Evolutionary conservation across 2,888 invertebrate species (phyloP), one percentile per base, ranked within the genome.

Genomic region (Limnephilus auricula): DNA sequence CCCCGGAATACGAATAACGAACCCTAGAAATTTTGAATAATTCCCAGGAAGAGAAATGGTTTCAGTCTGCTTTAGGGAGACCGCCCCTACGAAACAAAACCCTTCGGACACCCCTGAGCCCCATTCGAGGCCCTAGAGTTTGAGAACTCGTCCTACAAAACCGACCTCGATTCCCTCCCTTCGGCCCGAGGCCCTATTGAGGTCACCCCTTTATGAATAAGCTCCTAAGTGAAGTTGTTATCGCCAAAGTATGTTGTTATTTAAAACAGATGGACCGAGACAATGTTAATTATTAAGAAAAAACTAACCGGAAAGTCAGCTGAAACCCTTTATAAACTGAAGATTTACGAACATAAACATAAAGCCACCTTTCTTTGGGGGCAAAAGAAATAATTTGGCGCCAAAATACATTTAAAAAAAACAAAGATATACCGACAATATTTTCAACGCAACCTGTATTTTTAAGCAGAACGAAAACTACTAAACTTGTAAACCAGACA

Each of bases 191-290:
- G 87, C 32, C 79, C 87, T 88, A 88, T 88, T 78, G 87, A 88
- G 87, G 87, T 88, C 87, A 88, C 87, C 87, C 87, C 87, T 88
- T 78, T 78, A 37, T 88, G 87, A 88, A 88, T 88, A 88, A 88
- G 12, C 65, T 88, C 25, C 87, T 25, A 50, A 65, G 87, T 87
- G 65, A 87, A 87, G 78, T 87, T 88, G 78, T 32, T 78, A 88
- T 88, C 87, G 34, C 34, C n/a, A 32, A 88, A 88, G 87, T 13
- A 32, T 78, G 78, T 34, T 88, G 87, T 78, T 78, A 88, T 34
- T 85, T 40, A 88, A 78, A 88, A 88, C 87, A 78, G 45, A 45
- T 82, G n/a, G 65, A 65, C 65, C 65, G 25, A 25, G n/a, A 65
- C 65, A 65, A 65, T 65, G 65, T 65, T 65, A 65, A 65, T 65